Conservation (phyloP, 1,140 invertebrate species). For the Macrobrachium rosenbergii region DNA sequence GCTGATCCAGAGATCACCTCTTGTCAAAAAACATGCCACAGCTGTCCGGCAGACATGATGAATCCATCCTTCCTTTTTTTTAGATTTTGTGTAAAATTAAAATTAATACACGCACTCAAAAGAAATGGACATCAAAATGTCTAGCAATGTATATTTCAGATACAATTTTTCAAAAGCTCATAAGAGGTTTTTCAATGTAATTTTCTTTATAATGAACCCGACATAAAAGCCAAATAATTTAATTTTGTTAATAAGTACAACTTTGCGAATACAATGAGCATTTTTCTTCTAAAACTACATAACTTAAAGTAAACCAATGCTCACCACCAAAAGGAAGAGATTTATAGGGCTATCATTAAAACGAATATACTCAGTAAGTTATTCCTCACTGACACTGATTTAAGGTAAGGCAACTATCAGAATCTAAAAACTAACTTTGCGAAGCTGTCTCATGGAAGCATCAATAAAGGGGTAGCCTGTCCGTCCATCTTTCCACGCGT, state of each 20-base stretch:
- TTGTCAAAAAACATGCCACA: slow-evolving; percentile 79
- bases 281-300: too few relatives aligned
- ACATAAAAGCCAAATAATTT: too few relatives aligned
- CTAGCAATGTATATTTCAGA: not conserved
- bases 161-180: too few relatives aligned
- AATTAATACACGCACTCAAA: not conserved
- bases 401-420: not conserved
- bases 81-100: not conserved
- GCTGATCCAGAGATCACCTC: slow-evolving; percentile 81
- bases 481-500: slow-evolving; percentile 79
- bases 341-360: not conserved
- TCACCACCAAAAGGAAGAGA: too few relatives aligned
- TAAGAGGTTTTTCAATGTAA: too few relatives aligned
- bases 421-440: slow-evolving; percentile 27
- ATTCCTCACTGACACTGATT: not conserved
- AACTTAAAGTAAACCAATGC: too few relatives aligned
- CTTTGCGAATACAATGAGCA: too few relatives aligned
- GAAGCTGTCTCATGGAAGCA: slow-evolving; percentile 67
- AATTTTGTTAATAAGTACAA: too few relatives aligned
- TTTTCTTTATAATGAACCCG: too few relatives aligned
- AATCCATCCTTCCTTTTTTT: slow-evolving; percentile 77
- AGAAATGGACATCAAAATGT: not conserved
- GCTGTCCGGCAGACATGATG: slow-evolving; percentile 81
- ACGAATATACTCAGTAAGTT: not conserved
- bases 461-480: slow-evolving; percentile 86